A percentile compares a stretch with the other conserved stretches of the same genome.
These are phyloP conservation scores for Hozukius guyotensis DNA, from an alignment of 2,797 vertebrate genomes.

Conservation along the genomic window DNA sequence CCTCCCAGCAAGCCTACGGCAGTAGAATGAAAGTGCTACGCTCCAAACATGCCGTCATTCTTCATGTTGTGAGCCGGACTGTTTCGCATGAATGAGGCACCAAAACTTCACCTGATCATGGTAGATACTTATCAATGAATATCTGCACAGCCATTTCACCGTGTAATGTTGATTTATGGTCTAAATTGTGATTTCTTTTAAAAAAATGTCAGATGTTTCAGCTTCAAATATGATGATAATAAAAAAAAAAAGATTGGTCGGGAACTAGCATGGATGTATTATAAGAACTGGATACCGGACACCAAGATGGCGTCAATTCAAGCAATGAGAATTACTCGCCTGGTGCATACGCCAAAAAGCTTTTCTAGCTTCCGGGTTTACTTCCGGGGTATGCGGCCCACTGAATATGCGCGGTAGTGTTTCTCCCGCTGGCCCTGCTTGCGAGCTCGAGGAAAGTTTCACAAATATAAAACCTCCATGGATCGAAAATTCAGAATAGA, in stretches of 20 bases:
- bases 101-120: conserved; percentile 53
- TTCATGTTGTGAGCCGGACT: conserved; percentile 16
- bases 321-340: too few relatives aligned
- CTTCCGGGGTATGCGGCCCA: too few relatives aligned
- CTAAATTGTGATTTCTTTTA: not conserved
- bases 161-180: not conserved
- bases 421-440: too few relatives aligned
- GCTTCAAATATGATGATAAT: not conserved
- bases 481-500: too few relatives aligned
- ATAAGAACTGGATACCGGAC: too few relatives aligned
- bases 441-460: not conserved
- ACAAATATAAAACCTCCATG: not conserved
- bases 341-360: too few relatives aligned
- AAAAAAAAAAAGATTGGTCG: not conserved
- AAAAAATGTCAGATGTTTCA: not conserved
- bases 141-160: not conserved
- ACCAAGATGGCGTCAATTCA: too few relatives aligned
- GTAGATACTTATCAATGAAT: conserved; percentile 18
- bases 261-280: not conserved
- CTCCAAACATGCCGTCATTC: conserved; percentile 63
- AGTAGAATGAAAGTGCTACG: conserved; percentile 39
- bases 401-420: too few relatives aligned
- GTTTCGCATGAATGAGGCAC: conserved; percentile 53
- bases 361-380: too few relatives aligned
- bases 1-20: conserved; percentile 42